Percentiles rank a stretch among this genome's conserved stretches.
Conservation (phyloP, 2,113 vertebrate genomes). For the Phyllostomus hastatus region DNA sequence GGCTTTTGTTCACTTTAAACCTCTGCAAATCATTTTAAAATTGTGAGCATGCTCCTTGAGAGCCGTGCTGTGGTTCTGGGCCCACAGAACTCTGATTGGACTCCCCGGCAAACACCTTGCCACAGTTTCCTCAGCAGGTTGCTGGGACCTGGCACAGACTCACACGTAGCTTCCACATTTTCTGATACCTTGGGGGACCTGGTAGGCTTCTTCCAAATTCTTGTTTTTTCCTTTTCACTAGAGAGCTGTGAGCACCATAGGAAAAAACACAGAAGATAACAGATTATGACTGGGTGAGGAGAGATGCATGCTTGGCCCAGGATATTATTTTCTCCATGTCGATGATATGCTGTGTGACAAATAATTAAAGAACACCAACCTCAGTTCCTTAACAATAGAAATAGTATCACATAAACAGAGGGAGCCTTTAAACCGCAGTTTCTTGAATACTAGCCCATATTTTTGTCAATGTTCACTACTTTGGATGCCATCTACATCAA, state of each 20-base stretch:
- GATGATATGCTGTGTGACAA: background rate
- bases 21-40: background rate
- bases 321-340: background rate
- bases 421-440: background rate
- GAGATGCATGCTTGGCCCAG: background rate
- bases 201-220: background rate
- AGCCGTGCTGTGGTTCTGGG: background rate
- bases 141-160: background rate
- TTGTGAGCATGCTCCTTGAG: background rate
- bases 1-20: background rate
- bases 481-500: background rate
- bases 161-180: background rate
- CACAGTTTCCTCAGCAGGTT: background rate
- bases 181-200: background rate
- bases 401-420: background rate
- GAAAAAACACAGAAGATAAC: background rate
- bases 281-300: background rate
- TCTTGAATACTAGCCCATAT: background rate
- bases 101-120: background rate
- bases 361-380: background rate
- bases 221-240: background rate
- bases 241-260: background rate
- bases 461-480: slow-evolving; percentile 16
- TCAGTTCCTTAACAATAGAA: background rate
- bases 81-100: background rate